Evolutionary conservation across 2,797 vertebrate species (phyloP).

Genomic region (Molossus alvarezi): DNA sequence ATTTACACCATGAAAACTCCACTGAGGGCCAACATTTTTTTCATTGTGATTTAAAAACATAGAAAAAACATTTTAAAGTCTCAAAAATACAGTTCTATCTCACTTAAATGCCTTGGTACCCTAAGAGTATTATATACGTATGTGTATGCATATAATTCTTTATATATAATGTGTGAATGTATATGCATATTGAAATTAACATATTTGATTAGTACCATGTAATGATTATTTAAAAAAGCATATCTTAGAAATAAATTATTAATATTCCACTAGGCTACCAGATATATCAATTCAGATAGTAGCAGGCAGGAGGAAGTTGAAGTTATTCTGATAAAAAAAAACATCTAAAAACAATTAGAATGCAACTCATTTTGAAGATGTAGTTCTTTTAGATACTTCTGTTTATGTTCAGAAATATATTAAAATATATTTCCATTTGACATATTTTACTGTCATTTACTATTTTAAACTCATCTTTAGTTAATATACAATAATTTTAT

Average conservation of each 20-base stretch:
- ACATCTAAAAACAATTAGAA: constrained; percentile 35
- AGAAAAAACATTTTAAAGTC: background rate
- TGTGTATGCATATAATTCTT: background rate
- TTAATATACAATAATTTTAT: constrained; percentile 15
- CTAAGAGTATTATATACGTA: background rate
- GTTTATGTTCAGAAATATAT: constrained; percentile 3
- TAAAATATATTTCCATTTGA: constrained; percentile 58
- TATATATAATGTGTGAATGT: background rate
- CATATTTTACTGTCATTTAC: background rate
- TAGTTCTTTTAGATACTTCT: constrained; percentile 7
- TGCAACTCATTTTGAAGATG: constrained; percentile 15
- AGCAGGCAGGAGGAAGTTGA: background rate
- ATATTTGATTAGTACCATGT: constrained; percentile 16
- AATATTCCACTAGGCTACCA: constrained; percentile 6
- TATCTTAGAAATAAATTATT: constrained; percentile 55
- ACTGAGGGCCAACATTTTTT: constrained; percentile 46
- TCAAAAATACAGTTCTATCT: constrained; percentile 29
- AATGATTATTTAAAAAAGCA: background rate
- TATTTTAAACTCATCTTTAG: constrained; percentile 52
- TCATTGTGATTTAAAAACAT: constrained; percentile 55
- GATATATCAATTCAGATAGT: background rate
- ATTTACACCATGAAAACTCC: constrained; percentile 2
- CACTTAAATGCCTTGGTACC: background rate
- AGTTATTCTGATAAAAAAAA: constrained; percentile 55
- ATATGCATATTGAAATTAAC: background rate